Conservation (phyloP, 2,113 vertebrate genomes). For the Pristiophorus japonicus region DNA sequence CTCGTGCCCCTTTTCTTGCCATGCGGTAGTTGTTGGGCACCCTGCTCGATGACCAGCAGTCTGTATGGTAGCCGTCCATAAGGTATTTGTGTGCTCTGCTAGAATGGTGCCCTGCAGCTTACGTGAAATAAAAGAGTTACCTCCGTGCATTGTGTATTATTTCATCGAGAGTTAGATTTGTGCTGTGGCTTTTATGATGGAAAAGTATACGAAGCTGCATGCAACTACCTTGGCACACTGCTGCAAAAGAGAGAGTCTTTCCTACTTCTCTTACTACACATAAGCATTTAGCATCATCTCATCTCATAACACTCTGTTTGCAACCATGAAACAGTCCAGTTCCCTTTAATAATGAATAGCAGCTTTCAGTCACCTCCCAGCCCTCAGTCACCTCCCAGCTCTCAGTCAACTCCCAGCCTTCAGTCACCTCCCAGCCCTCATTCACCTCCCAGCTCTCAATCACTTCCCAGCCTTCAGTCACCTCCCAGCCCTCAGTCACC, state of each 20-base stretch:
- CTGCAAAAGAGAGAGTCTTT: neutral
- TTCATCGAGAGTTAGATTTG: neutral
- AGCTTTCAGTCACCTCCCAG: neutral
- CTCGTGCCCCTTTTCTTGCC: neutral
- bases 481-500: no score
- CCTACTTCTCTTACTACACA: neutral
- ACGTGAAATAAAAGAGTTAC: neutral
- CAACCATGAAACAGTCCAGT: neutral
- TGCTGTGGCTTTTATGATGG: neutral
- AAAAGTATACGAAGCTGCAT: neutral
- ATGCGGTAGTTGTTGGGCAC: neutral
- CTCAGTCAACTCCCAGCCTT: neutral
- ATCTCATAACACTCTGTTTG: neutral
- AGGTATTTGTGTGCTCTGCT: neutral
- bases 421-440: no score
- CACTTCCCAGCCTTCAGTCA: no score
- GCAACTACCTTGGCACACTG: neutral
- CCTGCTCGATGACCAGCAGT: neutral
- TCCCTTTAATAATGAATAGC: neutral
- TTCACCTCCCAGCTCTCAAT: neutral
- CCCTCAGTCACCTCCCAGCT: no score
- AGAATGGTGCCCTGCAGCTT: neutral
- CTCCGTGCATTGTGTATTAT: neutral
- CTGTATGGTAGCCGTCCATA: neutral
- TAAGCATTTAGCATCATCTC: neutral